A percentile compares a stretch with the other conserved stretches of the same genome.
Evolutionary conservation across 2,888 invertebrate species (phyloP).

Genomic region (Tolmerus cingulatus): DNA sequence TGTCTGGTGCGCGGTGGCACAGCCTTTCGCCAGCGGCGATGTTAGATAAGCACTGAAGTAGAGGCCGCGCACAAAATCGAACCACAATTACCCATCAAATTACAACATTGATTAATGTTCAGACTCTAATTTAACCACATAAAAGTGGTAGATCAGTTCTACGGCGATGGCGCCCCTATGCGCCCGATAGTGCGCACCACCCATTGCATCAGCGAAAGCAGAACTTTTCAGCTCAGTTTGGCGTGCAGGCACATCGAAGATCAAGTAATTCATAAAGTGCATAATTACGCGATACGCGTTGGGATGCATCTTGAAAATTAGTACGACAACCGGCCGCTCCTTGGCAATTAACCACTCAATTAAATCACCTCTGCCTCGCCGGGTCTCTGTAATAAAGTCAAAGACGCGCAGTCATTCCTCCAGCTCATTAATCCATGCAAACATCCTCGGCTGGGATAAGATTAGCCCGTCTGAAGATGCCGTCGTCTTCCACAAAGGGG

Average conservation of each 20-base stretch:
- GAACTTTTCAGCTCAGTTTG: constrained; percentile 11
- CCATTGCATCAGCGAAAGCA: background rate
- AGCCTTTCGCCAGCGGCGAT: background rate
- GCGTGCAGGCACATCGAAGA: background rate
- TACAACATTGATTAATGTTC: constrained; percentile 10
- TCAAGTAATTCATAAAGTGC: constrained; percentile 17
- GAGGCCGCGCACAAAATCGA: background rate
- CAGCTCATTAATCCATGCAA: constrained; percentile 31
- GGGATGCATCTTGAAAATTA: constrained; percentile 7
- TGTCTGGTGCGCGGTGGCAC: background rate
- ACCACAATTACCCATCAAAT: constrained; percentile 7
- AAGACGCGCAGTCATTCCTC: constrained; percentile 11
- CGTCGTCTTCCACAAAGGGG: background rate
- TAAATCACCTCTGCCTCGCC: constrained; percentile 7
- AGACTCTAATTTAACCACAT: background rate
- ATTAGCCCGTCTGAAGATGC: background rate
- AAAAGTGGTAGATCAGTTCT: background rate
- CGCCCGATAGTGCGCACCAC: background rate
- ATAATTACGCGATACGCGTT: constrained; percentile 18
- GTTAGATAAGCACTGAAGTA: constrained; percentile 9
- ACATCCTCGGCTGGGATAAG: constrained; percentile 1
- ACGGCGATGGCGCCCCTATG: background rate
- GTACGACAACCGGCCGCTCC: constrained; percentile 14
- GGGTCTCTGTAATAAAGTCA: background rate
- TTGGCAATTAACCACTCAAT: constrained; percentile 35